Evolutionary conservation across 2,797 vertebrate species (phyloP).

Genomic region (Mallotus villosus): DNA sequence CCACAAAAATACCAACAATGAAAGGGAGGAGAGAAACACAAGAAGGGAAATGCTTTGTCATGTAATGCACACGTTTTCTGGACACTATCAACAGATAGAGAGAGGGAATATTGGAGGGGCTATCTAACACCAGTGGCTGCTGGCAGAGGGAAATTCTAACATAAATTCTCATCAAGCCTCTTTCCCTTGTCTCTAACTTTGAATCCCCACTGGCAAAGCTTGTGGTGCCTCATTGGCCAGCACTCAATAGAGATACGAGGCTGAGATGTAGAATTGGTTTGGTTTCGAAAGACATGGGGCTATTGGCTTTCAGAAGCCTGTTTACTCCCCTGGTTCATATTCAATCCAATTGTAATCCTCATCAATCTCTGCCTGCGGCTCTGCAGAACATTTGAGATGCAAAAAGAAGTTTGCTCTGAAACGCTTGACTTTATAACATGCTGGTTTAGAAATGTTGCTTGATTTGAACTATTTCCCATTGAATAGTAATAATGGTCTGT

Average conservation of each 20-base stretch:
- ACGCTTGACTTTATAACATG: not conserved
- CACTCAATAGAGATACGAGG: conserved; percentile 26
- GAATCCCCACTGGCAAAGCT: conserved; percentile 30
- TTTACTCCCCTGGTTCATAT: conserved; percentile 33
- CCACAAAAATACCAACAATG: conserved; percentile 25
- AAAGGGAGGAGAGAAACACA: conserved; percentile 16
- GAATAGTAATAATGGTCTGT: not conserved
- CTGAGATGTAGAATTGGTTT: conserved; percentile 49
- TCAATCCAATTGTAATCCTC: conserved; percentile 21
- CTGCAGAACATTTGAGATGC: conserved; percentile 9
- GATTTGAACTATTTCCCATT: not conserved
- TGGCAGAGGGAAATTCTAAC: conserved; percentile 46
- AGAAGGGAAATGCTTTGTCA: conserved; percentile 61
- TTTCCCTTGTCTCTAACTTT: conserved; percentile 11
- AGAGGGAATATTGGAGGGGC: conserved; percentile 34
- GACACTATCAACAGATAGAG: conserved; percentile 51
- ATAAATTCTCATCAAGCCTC: conserved; percentile 67
- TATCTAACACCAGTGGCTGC: conserved; percentile 48
- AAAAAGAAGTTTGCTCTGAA: not conserved
- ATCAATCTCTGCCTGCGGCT: conserved; percentile 28
- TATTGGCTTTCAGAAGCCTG: conserved; percentile 49
- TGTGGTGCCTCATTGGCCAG: conserved; percentile 45
- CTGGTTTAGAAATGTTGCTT: not conserved
- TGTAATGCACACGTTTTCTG: conserved; percentile 56
- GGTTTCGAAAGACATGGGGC: conserved; percentile 39